Evolutionary conservation across 2,888 invertebrate genomes (phyloP).

Genomic region (Xylota segnis): DNA sequence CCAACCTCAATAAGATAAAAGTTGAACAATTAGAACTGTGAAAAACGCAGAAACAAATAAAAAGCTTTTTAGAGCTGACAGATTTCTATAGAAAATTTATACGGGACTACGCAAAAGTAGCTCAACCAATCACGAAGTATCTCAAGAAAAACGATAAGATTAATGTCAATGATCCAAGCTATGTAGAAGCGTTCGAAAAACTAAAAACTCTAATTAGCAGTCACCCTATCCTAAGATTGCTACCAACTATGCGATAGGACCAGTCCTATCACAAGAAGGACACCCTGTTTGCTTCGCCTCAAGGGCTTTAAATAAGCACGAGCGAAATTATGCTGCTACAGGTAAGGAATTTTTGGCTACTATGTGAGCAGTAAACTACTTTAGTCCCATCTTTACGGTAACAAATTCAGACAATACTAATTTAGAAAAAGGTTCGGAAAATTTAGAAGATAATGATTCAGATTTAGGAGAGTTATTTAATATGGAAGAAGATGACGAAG

Average conservation of each 20-base stretch:
- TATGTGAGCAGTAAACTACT: neutral
- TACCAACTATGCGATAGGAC: neutral
- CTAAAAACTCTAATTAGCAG: neutral
- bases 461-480: neutral
- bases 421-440: neutral
- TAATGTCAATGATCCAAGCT: neutral
- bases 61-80: neutral
- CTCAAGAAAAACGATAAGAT: neutral
- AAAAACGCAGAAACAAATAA: neutral
- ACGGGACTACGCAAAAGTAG: neutral
- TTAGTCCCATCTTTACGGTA: neutral
- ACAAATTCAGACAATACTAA: neutral
- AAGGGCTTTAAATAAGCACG: neutral
- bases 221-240: neutral
- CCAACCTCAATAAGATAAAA: neutral
- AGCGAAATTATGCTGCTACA: neutral
- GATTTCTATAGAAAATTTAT: neutral
- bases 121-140: conserved; percentile 1
- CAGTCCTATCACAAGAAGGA: conserved; percentile 1
- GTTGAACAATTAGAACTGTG: neutral
- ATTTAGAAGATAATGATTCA: neutral
- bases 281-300: neutral
- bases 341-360: neutral
- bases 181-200: neutral
- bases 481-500: too few relatives aligned